Base-by-base conservation (phyloP, 2,113 vertebrate species). In the Tautogolabrus adspersus region DNA sequence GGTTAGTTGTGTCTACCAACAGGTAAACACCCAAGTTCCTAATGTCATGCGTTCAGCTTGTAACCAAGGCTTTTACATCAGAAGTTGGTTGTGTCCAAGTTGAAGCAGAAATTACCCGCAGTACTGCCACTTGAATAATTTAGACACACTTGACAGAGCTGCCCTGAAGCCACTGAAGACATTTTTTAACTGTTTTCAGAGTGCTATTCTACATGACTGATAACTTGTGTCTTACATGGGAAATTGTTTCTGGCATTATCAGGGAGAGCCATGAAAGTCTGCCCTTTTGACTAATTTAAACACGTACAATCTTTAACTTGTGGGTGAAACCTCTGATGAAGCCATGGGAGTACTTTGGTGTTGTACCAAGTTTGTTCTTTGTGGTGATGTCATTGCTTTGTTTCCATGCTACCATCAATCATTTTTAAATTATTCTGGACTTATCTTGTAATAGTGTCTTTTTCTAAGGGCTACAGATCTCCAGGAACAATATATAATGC, bases 41-140 rank as follows among this genome's bases (percentile, higher is more conserved):
- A 46, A 46, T 1, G 4, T 15, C 44, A 46, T 46, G 44, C 12
- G 1, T 46, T 46, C 44, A 46, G 12, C 12, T 46, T 46, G 44
- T 46, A 46, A 11, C 13, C 11, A 16, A 5, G 13, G 12, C 44
- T 15, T 46, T 46, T 46, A 2, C 44, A 46, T 46, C 13, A 46
- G 13, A 46, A 3, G 15, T 16, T 46, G 30, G 30, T 6, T 34
- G 1, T 44, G 44, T 46, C 44, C 3, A 15, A 12, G 44, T 5
- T 15, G 12, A 46, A 46, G 44, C 44, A 16, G 44, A 46, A 46
- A 46, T 46, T 46, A 46, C 44, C 44, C 44, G 2, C 8, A 46
- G 44, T 16, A 46, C 2, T 46, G 55, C 30, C 55, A 51, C 63
- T 57, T 60, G 34, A 75, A n/a, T 59, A 8, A 66, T 75, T 60